Evolutionary conservation across 2,113 vertebrate species (phyloP).

Genomic region (Bubo blakistoni): DNA sequence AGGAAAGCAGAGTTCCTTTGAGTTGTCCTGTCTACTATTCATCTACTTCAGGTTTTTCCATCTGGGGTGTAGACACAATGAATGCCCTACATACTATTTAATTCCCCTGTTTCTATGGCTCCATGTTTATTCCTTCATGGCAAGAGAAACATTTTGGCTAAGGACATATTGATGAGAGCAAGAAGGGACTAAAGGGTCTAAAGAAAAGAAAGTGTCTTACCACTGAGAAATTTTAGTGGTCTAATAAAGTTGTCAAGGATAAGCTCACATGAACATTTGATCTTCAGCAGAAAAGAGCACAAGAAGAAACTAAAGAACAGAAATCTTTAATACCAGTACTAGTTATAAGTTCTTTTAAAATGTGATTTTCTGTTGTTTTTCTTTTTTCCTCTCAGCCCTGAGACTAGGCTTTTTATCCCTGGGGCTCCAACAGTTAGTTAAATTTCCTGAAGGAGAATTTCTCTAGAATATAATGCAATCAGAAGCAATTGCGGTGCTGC

Average conservation of each 20-base stretch:
- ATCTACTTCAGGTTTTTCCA: background rate
- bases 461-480: background rate
- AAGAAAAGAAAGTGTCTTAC: background rate
- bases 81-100: background rate
- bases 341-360: background rate
- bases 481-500: background rate
- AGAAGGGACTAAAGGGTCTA: background rate
- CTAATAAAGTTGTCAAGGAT: background rate
- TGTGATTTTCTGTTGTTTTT: background rate
- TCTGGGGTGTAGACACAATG: background rate
- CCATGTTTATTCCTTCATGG: background rate
- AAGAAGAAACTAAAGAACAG: background rate
- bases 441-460: background rate
- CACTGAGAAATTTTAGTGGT: background rate
- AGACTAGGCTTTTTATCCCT: background rate
- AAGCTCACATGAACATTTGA: background rate
- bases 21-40: background rate
- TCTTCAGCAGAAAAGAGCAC: background rate
- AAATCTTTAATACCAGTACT: background rate
- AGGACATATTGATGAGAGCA: background rate
- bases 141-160: background rate
- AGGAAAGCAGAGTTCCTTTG: background rate
- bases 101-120: background rate
- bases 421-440: background rate
- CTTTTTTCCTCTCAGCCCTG: rapidly evolving